A percentile compares a stretch with the other conserved stretches of the same genome.
phyloP scores from a whole-genome alignment of 1,140 invertebrate genomes.

The Cephus cinctus region DNA sequence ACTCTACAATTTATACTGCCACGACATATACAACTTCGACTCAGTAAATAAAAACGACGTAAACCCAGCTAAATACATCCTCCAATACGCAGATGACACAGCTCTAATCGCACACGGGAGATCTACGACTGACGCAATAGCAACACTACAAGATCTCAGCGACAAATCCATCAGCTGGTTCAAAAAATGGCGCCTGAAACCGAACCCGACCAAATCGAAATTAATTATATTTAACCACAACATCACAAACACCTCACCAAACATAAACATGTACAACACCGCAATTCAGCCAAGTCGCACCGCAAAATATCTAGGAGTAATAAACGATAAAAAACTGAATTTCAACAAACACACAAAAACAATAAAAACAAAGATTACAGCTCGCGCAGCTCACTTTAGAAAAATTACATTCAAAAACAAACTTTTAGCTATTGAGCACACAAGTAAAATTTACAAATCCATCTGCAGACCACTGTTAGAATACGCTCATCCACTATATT shows the following conservation, averaged over 20 bases:
- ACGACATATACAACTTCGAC: conserved; percentile 4
- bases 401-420: conserved; percentile 4
- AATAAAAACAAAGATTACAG: background rate
- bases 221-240: background rate
- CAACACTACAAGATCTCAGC: background rate
- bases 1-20: conserved; percentile 10
- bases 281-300: background rate
- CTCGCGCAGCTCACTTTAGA: background rate
- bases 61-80: conserved; percentile 1
- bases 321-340: conserved; percentile 1
- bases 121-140: background rate
- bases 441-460: conserved; percentile 2
- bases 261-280: no score
- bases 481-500: background rate
- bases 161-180: background rate
- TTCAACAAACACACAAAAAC: background rate
- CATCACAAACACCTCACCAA: conserved; percentile 3
- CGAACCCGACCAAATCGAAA: conserved; percentile 1
- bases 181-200: conserved; percentile 4
- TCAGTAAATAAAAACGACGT: background rate
- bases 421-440: background rate
- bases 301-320: conserved; percentile 5
- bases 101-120: conserved; percentile 3
- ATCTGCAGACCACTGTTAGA: conserved; percentile 1
- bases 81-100: conserved; percentile 14